Evolutionary conservation across 2,888 invertebrate genomes (phyloP).

Genomic region (Drosophila colorata): DNA sequence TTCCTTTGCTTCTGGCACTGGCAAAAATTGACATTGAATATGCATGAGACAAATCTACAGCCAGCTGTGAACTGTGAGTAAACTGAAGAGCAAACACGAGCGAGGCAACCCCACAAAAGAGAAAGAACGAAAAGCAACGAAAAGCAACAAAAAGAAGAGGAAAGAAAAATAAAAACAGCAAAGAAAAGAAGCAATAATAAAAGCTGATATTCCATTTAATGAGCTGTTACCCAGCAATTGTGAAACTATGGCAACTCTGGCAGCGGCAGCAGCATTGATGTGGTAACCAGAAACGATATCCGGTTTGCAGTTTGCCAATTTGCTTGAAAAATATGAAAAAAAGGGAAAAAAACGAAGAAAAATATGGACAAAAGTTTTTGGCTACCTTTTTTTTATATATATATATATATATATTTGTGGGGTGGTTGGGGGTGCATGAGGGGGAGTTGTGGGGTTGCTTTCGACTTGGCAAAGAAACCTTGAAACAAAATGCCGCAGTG

Average conservation of each 20-base stretch:
- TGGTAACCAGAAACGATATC: conserved; percentile 51
- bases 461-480: conserved; percentile 38
- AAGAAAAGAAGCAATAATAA: conserved; percentile 19
- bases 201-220: conserved; percentile 51
- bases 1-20: neutral
- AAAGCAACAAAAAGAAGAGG: neutral
- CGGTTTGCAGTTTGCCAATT: conserved; percentile 71
- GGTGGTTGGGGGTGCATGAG: neutral
- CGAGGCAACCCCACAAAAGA: neutral
- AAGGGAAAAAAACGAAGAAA: conserved; percentile 12
- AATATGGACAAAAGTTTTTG: conserved; percentile 39
- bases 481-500: conserved; percentile 68
- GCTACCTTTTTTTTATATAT: neutral
- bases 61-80: conserved; percentile 35
- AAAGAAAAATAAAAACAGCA: neutral
- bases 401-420: no score
- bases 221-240: conserved; percentile 43
- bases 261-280: conserved; percentile 12
- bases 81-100: neutral
- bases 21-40: conserved; percentile 2
- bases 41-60: conserved; percentile 7
- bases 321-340: conserved; percentile 36
- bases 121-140: neutral
- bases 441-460: neutral
- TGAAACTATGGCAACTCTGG: conserved; percentile 52